Evolutionary conservation across 1,140 invertebrate genomes (phyloP), one percentile per base, ranked within the genome.

Genomic region (Drosophila obscura): DNA sequence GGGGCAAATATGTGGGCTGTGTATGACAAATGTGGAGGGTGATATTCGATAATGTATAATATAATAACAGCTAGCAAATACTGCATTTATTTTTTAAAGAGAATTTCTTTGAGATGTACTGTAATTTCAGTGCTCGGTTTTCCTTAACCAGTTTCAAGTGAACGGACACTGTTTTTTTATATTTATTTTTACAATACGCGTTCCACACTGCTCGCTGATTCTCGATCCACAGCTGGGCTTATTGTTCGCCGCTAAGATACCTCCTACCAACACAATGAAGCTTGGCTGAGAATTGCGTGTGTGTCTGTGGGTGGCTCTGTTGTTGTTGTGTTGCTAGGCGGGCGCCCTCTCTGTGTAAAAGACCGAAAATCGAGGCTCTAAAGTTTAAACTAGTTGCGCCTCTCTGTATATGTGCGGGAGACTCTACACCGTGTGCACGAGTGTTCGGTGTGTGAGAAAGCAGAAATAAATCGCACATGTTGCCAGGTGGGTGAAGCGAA

Each of bases 351-450:
- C 53, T 67, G 64, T 67, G 61, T 53, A 68, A 69, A 52, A 45
- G 45, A 26, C 56, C 51, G 44, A 57, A 59, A 63, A 57, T 63
- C 66, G 61, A 84, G 84, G 81, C 66, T 71, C 80, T 69, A 84
- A 84, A 84, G 81, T 84, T 85, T 69, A 84, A 84, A 84, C 80
- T 84, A 84, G 80, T 84, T 84, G 80, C 80, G 67, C 77, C 19
- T 63, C 22, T 48, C 50, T 65, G 46, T 65, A 39, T 43, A 56
- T 73, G 51, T 26, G 43, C 19, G 41, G 22, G 26, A 43, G 45
- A 62, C 48, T 65, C 48, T 65, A 61, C 60, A 73, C 64, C 53
- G 63, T 52, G 65, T 26, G 26, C 52, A 62, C 62, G 50, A 60
- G 62, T 51, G 62, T 13, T 39, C 1, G 11, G 35, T 39, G 35